These are phyloP conservation scores for Callinectes sapidus DNA, from an alignment of 2,888 invertebrate species.

Conservation along the genomic window DNA sequence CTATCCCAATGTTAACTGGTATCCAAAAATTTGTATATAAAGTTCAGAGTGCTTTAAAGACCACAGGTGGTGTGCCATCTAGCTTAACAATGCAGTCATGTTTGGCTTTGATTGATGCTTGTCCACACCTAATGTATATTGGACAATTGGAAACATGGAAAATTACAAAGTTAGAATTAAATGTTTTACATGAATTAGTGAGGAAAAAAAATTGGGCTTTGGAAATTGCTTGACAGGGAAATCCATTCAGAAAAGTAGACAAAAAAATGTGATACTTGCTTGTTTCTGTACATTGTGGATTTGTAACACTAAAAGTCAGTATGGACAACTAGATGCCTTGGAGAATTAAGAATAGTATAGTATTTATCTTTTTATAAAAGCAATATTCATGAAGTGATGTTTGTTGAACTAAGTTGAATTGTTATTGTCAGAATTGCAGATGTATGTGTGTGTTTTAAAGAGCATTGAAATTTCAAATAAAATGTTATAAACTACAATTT, in stretches of 20 bases:
- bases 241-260: not conserved
- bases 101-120: slow-evolving; percentile 47
- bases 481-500: not conserved
- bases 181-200: slow-evolving; percentile 43
- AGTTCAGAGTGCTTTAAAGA: slow-evolving; percentile 61
- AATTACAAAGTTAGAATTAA: slow-evolving; percentile 51
- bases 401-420: not conserved
- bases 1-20: slow-evolving; percentile 46
- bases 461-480: not conserved
- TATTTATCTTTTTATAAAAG: not conserved
- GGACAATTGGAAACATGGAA: slow-evolving; percentile 64
- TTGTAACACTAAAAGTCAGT: not conserved
- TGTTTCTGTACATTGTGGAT: not conserved
- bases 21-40: slow-evolving; percentile 67
- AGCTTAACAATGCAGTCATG: slow-evolving; percentile 61
- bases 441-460: not conserved
- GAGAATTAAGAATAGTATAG: not conserved
- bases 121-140: slow-evolving; percentile 52
- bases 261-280: not conserved
- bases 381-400: not conserved
- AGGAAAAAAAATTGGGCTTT: slow-evolving; percentile 59
- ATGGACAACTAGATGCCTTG: not conserved
- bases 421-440: not conserved
- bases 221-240: slow-evolving; percentile 50
- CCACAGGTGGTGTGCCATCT: slow-evolving; percentile 49